These are phyloP conservation scores for Nephrotoma appendiculata DNA, from an alignment of 2,888 invertebrate genomes.

Conservation along the genomic window DNA sequence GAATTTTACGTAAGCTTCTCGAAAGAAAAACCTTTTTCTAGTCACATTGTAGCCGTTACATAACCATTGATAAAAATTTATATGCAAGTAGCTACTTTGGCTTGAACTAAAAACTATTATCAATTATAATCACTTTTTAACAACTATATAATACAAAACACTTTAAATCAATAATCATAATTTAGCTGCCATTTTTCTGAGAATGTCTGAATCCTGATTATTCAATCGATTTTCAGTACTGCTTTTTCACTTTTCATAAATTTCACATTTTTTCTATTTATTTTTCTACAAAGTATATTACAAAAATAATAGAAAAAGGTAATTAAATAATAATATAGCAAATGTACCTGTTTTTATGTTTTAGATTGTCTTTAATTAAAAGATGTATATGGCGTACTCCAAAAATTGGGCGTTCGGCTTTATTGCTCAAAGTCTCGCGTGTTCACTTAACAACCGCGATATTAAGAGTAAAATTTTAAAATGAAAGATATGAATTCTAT, in stretches of 20 bases:
- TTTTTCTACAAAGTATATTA: conserved; percentile 13
- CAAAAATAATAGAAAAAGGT: conserved; percentile 30
- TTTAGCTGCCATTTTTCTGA: not conserved
- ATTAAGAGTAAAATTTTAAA: conserved; percentile 24
- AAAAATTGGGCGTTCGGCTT: conserved; percentile 17
- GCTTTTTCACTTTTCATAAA: not conserved
- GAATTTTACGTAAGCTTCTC: not conserved
- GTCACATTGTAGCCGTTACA: not conserved
- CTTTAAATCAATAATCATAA: not conserved
- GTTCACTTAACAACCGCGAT: conserved; percentile 30
- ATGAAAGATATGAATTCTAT: not conserved
- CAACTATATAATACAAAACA: not conserved
- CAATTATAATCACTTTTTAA: not conserved
- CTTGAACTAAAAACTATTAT: not conserved
- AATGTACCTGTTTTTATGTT: conserved; percentile 17
- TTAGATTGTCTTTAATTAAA: not conserved
- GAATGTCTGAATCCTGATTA: not conserved
- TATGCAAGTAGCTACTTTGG: not conserved
- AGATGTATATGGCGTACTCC: not conserved
- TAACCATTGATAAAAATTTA: not conserved
- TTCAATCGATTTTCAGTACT: not conserved
- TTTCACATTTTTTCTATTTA: not conserved
- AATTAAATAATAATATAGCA: conserved; percentile 29
- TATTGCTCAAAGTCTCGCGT: conserved; percentile 20
- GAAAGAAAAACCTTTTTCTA: not conserved